phyloP scores from a whole-genome alignment of 2,113 vertebrate genomes.

The Lagenorhynchus albirostris region DNA sequence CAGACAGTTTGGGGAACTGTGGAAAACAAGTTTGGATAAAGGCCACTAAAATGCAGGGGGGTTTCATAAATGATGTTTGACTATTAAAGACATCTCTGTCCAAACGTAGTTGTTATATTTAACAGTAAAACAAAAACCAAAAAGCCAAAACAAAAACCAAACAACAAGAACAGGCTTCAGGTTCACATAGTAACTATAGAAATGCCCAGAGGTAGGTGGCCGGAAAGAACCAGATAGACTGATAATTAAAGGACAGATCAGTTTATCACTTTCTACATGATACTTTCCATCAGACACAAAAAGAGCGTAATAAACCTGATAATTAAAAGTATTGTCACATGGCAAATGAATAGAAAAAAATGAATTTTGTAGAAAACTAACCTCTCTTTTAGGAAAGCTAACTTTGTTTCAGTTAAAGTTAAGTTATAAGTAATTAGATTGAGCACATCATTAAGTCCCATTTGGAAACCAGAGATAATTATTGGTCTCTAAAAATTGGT shows the following conservation, averaged over 20 bases:
- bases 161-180: neutral
- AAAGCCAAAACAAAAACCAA: neutral
- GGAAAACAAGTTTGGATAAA: neutral
- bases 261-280: conserved; percentile 6
- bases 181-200: neutral
- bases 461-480: neutral
- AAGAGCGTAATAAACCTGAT: conserved; percentile 41
- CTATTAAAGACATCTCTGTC: neutral
- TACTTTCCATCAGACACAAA: conserved; percentile 17
- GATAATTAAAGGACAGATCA: conserved; percentile 57
- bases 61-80: neutral
- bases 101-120: neutral
- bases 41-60: neutral
- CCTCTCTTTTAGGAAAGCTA: neutral
- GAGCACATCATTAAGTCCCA: neutral
- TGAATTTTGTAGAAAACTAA: conserved; percentile 3
- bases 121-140: neutral
- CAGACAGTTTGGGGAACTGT: neutral
- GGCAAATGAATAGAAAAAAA: neutral
- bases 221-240: conserved; percentile 41
- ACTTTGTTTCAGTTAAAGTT: neutral
- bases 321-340: conserved; percentile 41
- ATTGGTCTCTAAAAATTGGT: neutral
- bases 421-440: neutral
- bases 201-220: neutral